Percentiles rank a stretch among this genome's conserved stretches.
Conservation (phyloP, 2,113 vertebrate genomes). For the Nothocercus julius region DNA sequence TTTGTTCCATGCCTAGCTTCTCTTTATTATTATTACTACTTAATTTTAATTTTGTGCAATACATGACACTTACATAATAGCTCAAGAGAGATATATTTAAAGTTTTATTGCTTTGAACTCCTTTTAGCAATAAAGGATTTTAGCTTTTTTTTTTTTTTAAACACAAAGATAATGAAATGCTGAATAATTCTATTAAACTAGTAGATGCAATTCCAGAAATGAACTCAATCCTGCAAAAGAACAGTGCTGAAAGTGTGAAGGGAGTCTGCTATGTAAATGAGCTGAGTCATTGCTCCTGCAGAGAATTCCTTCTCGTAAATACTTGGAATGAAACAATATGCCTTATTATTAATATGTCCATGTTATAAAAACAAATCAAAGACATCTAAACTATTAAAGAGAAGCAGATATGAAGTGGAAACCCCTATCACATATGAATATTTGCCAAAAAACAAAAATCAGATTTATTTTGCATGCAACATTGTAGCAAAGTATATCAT, state of each 20-base stretch:
- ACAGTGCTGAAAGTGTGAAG: background rate
- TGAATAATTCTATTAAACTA: background rate
- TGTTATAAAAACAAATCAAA: constrained; percentile 26
- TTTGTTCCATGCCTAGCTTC: background rate
- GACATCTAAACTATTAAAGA: background rate
- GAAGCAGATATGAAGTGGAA: background rate
- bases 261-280: background rate
- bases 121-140: constrained; percentile 27
- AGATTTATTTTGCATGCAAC: background rate
- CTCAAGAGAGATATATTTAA: constrained; percentile 54
- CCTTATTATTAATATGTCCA: background rate
- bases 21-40: background rate
- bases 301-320: background rate
- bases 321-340: background rate
- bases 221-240: background rate
- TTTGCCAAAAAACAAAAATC: background rate
- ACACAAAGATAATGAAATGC: constrained; percentile 28
- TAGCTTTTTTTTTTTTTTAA: background rate
- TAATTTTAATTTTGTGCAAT: constrained; percentile 21
- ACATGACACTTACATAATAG: background rate
- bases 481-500: background rate
- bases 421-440: background rate
- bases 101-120: constrained; percentile 49
- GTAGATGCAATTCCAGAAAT: background rate
- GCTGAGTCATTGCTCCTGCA: background rate